Base-by-base conservation (phyloP, 2,888 invertebrate genomes). In the Liopterus haemorrhoidalis region DNA sequence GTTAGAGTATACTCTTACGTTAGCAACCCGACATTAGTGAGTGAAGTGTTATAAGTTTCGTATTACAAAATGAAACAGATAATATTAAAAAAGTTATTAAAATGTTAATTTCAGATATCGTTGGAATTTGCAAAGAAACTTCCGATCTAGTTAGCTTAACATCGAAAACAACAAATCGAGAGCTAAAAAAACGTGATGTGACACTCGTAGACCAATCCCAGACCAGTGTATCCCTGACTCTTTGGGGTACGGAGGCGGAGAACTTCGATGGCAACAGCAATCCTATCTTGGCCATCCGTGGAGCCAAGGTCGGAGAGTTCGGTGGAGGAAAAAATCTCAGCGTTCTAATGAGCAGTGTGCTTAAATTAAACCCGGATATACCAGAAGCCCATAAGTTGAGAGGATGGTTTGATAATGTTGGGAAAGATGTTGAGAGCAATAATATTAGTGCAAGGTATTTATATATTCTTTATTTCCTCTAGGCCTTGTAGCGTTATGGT, bases 231-330 rank as follows among this genome's bases (percentile, higher is more conserved):
- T 70, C 69, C n/a, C 62, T 96, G 3, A 94, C 95, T 1, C 66
- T 99, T 1, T 99, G 99, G 99, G 93, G 90, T 2, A 74, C 72
- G 21, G 84, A 89, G 61, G 95, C 96, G 0, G 86, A 87, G 59
- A 80, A 78, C 45, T 96, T 96, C 64, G 81, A 86, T 57, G 83
- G 79, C 0, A 72, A 73, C 39, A 70, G 74, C 4, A 80, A 86
- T 59, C 91, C 94, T 2, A 83, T 97, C 0, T 62, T 99, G 21
- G 84, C 89, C 12, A 74, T 89, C 1, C 96, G 95, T 73, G 85
- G 85, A 3, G 90, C 81, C 0, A 79, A 81, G 16, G 70, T 99
- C 3, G 77, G 82, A 0, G 97, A 97, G 69, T 99, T 88, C 67
- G 85, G 83, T 49, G 88, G 92, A 31, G 82, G 83, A 46, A 88